These are phyloP conservation scores for Sparus aurata DNA, from an alignment of 2,797 vertebrate species.

Conservation along the genomic window DNA sequence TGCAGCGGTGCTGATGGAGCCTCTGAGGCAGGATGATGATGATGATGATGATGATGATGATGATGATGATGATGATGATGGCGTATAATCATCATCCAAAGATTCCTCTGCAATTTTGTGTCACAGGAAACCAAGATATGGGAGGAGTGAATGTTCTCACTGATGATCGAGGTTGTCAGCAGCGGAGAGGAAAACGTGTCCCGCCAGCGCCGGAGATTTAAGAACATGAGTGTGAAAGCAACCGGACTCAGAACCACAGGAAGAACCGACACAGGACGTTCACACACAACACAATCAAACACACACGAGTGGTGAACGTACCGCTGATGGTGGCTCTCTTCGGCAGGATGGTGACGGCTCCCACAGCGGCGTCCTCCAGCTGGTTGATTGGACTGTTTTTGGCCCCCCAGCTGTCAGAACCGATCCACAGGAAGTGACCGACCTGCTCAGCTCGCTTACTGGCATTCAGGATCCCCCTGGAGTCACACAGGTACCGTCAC, in stretches of 20 bases:
- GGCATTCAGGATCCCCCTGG: slow-evolving; percentile 94
- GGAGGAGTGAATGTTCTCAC: slow-evolving; percentile 4
- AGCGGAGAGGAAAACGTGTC: not conserved
- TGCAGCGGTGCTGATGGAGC: no score
- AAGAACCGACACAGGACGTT: no score
- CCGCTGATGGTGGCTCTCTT: slow-evolving; percentile 93
- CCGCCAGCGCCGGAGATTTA: not conserved
- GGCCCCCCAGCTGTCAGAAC: slow-evolving; percentile 97
- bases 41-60: not conserved
- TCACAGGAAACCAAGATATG: not conserved
- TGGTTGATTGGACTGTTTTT: slow-evolving; percentile 91
- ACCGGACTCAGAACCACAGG: no score
- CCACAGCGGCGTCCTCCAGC: slow-evolving; percentile 92
- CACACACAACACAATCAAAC: no score
- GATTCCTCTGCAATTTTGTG: slow-evolving; percentile 2
- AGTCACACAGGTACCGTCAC: slow-evolving; percentile 28
- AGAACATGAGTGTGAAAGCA: no score
- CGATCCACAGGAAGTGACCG: slow-evolving; percentile 97
- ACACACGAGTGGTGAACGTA: no score
- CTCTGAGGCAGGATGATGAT: slow-evolving; percentile 2
- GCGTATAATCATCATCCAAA: slow-evolving; percentile 22
- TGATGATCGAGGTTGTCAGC: not conserved
- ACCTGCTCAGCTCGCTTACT: slow-evolving; percentile 92
- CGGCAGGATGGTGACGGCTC: slow-evolving; percentile 95
- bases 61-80: not conserved